Percentiles rank a stretch among this genome's conserved stretches.
Conservation (phyloP, 2,797 vertebrate genomes). For the Nasua narica region DNA sequence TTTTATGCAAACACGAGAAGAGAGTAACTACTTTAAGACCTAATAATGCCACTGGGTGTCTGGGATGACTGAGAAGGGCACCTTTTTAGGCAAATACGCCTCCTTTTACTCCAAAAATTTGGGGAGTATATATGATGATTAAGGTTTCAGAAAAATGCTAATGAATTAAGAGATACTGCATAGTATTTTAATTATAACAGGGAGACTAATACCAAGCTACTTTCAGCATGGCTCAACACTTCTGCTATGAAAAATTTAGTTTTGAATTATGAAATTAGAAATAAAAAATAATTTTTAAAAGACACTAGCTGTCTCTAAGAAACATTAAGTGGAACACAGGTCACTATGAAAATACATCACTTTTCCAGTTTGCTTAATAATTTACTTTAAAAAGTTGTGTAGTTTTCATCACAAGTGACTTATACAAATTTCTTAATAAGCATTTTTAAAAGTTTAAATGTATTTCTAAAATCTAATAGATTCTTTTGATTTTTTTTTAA, state of each 20-base stretch:
- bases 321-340: conserved; percentile 80
- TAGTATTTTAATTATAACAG: conserved; percentile 82
- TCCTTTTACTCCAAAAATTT: conserved; percentile 46
- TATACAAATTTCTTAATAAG: conserved; percentile 84
- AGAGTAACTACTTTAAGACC: conserved; percentile 55
- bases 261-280: conserved; percentile 84
- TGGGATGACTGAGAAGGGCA: conserved; percentile 41
- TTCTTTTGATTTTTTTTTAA: conserved; percentile 60
- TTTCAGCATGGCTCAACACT: conserved; percentile 68
- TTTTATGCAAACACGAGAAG: conserved; percentile 58
- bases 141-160: conserved; percentile 79
- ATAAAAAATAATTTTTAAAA: conserved; percentile 83
- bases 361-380: conserved; percentile 86
- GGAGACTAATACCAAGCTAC: conserved; percentile 73
- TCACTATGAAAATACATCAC: conserved; percentile 87
- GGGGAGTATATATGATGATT: conserved; percentile 73
- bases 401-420: conserved; percentile 80
- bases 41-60: conserved; percentile 65
- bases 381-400: conserved; percentile 85
- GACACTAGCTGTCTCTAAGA: conserved; percentile 84
- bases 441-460: conserved; percentile 77
- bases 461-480: conserved; percentile 72
- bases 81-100: conserved; percentile 24
- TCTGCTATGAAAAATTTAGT: conserved; percentile 77
- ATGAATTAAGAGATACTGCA: conserved; percentile 81